A percentile compares a stretch with the other conserved stretches of the same genome.
Evolutionary conservation across 2,797 vertebrate species (phyloP).

Genomic region (Tamandua tetradactyla): DNA sequence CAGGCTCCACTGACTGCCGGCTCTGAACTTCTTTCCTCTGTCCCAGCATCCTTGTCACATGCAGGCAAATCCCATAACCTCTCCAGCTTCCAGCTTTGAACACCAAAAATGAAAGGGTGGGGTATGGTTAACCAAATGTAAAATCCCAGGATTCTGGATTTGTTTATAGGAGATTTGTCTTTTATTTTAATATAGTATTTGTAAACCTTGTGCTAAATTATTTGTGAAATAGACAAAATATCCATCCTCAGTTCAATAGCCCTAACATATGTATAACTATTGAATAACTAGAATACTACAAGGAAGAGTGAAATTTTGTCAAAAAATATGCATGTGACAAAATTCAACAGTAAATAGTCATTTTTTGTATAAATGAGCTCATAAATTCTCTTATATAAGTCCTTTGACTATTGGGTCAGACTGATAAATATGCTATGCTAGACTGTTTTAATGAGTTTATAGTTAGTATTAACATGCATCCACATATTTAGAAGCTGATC

Average conservation of each 20-base stretch:
- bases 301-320: neutral
- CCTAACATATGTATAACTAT: neutral
- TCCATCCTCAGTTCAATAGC: fast-evolving
- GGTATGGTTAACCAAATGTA: neutral
- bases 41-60: neutral
- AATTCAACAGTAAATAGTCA: neutral
- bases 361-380: neutral
- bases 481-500: neutral
- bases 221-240: neutral
- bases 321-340: neutral
- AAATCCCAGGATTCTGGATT: neutral
- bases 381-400: neutral
- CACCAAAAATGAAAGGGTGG: neutral
- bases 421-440: neutral
- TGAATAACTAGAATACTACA: neutral
- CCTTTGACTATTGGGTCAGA: neutral
- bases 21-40: fast-evolving
- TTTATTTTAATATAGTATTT: neutral
- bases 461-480: neutral
- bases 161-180: neutral
- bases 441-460: neutral
- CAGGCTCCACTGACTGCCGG: too few species aligned
- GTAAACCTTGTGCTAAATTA: neutral
- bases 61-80: neutral
- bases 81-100: neutral